These are phyloP conservation scores for Meghimatium bilineatum DNA, from an alignment of 2,888 invertebrate species.

Conservation along the genomic window DNA sequence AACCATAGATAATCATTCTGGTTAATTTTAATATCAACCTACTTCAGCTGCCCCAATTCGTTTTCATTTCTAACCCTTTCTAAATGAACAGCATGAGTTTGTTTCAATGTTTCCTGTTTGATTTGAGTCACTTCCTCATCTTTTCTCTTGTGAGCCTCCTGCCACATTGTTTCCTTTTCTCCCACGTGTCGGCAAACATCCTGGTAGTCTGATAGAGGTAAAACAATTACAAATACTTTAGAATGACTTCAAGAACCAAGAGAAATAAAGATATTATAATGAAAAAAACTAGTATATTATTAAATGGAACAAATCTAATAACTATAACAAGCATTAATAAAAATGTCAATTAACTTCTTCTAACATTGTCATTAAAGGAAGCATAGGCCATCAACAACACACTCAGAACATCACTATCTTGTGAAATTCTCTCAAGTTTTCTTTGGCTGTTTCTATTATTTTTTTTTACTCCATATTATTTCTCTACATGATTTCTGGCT, in stretches of 20 bases:
- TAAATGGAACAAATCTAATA: background rate
- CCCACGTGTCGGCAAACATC: slow-evolving; percentile 66
- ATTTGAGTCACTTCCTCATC: slow-evolving; percentile 55
- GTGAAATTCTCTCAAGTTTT: too few relatives aligned
- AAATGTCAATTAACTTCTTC: background rate
- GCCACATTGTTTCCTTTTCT: slow-evolving; percentile 67
- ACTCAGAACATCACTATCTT: background rate
- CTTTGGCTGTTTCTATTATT: too few relatives aligned
- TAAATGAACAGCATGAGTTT: slow-evolving; percentile 19
- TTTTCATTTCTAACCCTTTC: slow-evolving; percentile 37
- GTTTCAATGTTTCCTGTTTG: slow-evolving; percentile 26
- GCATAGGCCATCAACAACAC: too few relatives aligned
- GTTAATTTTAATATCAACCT: background rate
- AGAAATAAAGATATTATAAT: background rate
- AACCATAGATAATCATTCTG: background rate
- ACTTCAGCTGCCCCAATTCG: slow-evolving; percentile 34
- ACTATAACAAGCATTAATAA: background rate
- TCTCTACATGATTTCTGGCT: too few relatives aligned
- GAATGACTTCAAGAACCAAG: background rate
- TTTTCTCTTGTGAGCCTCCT: slow-evolving; percentile 59
- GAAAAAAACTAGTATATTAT: background rate
- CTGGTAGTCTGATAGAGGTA: slow-evolving; percentile 65
- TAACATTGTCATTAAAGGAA: too few relatives aligned
- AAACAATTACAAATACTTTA: background rate
- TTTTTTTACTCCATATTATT: too few relatives aligned